A percentile compares a stretch with the other conserved stretches of the same genome.
Conservation (phyloP, 2,888 invertebrate species). For the Byasa hedistus region DNA sequence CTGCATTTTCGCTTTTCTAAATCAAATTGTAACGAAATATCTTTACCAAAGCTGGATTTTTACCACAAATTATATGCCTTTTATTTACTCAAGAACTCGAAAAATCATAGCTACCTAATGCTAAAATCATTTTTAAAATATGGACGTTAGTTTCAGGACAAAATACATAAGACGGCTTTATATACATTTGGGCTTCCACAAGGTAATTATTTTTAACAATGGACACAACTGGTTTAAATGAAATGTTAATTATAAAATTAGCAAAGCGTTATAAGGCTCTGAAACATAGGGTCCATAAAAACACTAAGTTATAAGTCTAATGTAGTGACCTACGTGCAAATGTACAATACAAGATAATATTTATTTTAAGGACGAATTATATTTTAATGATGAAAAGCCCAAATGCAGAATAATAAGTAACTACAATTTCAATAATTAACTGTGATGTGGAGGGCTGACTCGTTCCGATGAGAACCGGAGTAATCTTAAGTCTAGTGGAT, state of each 20-base stretch:
- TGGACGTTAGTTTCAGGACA: conserved; percentile 78
- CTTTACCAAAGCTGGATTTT: conserved; percentile 42
- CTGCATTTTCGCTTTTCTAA: neutral
- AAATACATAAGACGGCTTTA: conserved; percentile 71
- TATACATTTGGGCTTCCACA: conserved; percentile 47
- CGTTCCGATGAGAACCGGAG: conserved; percentile 70
- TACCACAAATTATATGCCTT: conserved; percentile 44
- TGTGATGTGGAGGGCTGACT: conserved; percentile 70
- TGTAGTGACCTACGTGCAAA: too few species aligned
- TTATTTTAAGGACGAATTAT: neutral
- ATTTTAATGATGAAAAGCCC: conserved; percentile 38
- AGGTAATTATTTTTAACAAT: neutral
- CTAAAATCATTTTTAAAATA: conserved; percentile 73
- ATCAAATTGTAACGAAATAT: neutral
- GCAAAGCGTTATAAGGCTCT: neutral
- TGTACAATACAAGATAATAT: too few species aligned
- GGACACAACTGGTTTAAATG: neutral
- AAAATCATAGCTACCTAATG: conserved; percentile 55
- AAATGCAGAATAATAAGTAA: conserved; percentile 61
- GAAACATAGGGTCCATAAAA: neutral
- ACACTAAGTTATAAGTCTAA: too few species aligned
- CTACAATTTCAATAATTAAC: conserved; percentile 70
- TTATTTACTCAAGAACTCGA: conserved; percentile 10
- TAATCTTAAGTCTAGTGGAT: conserved; percentile 74
- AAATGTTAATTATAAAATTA: neutral